Base-by-base conservation (phyloP, 53 echinoderm and acorn worm genomes). In the Pentamera pediparva region DNA sequence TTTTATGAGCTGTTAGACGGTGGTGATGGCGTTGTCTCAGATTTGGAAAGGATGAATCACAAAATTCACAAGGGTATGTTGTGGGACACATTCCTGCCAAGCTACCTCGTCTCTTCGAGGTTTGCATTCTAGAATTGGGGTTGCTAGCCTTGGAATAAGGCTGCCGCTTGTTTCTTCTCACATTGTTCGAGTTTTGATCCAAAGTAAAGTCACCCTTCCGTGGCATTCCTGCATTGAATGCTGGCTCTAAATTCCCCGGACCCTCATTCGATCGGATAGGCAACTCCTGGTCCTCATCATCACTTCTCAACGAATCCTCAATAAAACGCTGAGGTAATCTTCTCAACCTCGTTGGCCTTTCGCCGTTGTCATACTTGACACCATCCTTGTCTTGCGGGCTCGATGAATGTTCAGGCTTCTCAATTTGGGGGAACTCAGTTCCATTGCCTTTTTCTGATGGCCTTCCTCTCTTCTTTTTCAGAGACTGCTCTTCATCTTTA, bases 1-100 rank as follows among this genome's bases (percentile, higher is more conserved):
- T 41, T 25, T 67, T 12, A 32, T 67, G 67, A 29, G 13, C 43
- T 28, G 40, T 22, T 11, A 29, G 12, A 22, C 45, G 41, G 27
- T 67, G 67, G 30, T 29, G 3, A 6, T 24, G 45, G 6, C 67
- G 39, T 29, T 67, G 43, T 18, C 45, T 67, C 29, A 25, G 39
- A 30, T 13, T 67, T 10, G 12, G 20, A 45, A 67, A 67, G 11
- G 28, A 30, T 25, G 37, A 20, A 9, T 41, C 67, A 43, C 67
- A 67, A 43, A 67, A 67, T 67, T 67, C 67, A 43, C 67, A 67
- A 4, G 67, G 47, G 37, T 29, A 67, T 0, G 28, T 26, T 29
- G 40, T n/a, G n/a, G n/a, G n/a, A n/a, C n/a, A n/a, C n/a, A n/a
- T n/a, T n/a, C n/a, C n/a, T n/a, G n/a, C n/a, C n/a, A n/a, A n/a